Conservation (phyloP, 2,797 vertebrate species). For the Paratrypauchen microcephalus region DNA sequence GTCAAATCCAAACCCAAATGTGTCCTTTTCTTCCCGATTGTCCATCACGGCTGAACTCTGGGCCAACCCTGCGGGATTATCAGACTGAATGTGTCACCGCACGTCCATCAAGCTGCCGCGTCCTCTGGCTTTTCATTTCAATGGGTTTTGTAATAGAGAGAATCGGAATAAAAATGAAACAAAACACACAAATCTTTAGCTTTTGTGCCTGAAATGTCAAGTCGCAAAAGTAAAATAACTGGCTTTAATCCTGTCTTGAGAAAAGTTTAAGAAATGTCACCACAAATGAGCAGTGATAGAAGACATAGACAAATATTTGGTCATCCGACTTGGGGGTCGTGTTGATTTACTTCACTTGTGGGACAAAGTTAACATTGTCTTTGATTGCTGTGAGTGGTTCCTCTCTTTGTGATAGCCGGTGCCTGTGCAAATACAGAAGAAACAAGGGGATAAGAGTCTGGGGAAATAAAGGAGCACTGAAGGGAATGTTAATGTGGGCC, state of each 20-base stretch:
- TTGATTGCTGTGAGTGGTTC: slow-evolving; percentile 34
- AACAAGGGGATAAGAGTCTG: slow-evolving; percentile 46
- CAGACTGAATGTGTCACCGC: slow-evolving; percentile 13
- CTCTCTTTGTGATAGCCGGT: slow-evolving; percentile 36
- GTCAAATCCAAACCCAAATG: slow-evolving; percentile 28
- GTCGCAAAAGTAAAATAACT: slow-evolving; percentile 2
- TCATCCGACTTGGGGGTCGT: slow-evolving; percentile 7
- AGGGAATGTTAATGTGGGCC: slow-evolving; percentile 44
- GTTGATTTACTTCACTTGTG: slow-evolving; percentile 39
- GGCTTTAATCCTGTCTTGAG: slow-evolving; percentile 19
- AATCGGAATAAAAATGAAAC: slow-evolving; percentile 34
- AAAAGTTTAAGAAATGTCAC: slow-evolving; percentile 17
- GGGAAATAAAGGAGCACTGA: slow-evolving; percentile 35
- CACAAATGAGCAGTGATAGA: background rate
- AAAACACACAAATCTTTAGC: slow-evolving; percentile 9
- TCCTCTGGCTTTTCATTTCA: slow-evolving; percentile 38
- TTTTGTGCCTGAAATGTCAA: slow-evolving; percentile 38
- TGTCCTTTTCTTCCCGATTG: slow-evolving; percentile 25
- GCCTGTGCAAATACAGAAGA: slow-evolving; percentile 52
- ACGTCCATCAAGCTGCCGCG: slow-evolving; percentile 28
- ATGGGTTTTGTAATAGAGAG: slow-evolving; percentile 31
- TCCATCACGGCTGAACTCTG: slow-evolving; percentile 25
- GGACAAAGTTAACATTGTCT: slow-evolving; percentile 36
- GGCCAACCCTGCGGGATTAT: slow-evolving; percentile 22
- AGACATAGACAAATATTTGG: slow-evolving; percentile 26